Evolutionary conservation across 2,113 vertebrate genomes (phyloP), one percentile per base, ranked within the genome.

Genomic region (Poecile atricapillus): DNA sequence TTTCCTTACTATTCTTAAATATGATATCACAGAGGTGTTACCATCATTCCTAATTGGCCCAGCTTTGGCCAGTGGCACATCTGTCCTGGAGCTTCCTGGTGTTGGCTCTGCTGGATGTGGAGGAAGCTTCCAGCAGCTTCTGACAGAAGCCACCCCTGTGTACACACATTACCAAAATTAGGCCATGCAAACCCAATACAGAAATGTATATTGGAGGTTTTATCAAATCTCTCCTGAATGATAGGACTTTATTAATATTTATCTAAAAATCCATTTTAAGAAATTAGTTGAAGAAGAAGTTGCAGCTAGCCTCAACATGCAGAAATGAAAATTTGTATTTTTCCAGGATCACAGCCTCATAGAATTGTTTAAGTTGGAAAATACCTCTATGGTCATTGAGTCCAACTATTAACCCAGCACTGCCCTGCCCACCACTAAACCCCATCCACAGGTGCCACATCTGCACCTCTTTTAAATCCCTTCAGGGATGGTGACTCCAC

Each of bases 391-490:
- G 68, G 27, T 47, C n/a, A 27, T 10, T 10, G 15, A 28, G 25
- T 49, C 31, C 47, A 68, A 8, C 18, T 15, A 13, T 60, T 33
- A 47, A 47, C 53, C 18, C 22, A 33, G 16, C 25, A 21, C n/a
- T 74, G 46, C 68, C 47, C 24, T 55, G 6, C 10, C 30, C 67
- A 60, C 22, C 10, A 5, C 18, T 53, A 60, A 73, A 17, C 17
- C 39, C 46, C 0, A 0, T 47, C 52, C n/a, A 31, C 47, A 28
- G 0, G 39, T 47, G 15, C 30, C 52, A 35, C 30, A 28, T 20
- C 18, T 47, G 8, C 0, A 2, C 1, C 3, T 20, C 14, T 28
- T 22, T 35, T 43, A 31, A 53, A 28, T 43, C 31, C 22, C 15
- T 74, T 18, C 35, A 49, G 6, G 23, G 11, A 13, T 37, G 18